phyloP scores from a whole-genome alignment of 2,888 invertebrate genomes.

The Chymomyza fuscimana region DNA sequence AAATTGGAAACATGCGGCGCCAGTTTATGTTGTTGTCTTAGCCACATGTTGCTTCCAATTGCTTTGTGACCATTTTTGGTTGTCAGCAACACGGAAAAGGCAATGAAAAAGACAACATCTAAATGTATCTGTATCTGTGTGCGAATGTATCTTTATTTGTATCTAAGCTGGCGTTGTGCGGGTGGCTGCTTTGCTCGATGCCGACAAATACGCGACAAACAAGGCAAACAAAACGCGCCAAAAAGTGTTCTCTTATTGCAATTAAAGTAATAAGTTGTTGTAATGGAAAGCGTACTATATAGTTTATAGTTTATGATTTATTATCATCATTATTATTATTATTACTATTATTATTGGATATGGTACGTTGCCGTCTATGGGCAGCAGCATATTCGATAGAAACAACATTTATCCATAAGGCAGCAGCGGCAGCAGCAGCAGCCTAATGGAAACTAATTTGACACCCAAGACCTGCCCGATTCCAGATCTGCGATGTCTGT shows the following conservation, averaged over 20 bases:
- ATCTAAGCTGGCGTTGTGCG: slow-evolving; percentile 38
- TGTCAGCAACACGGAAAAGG: slow-evolving; percentile 47
- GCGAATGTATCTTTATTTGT: background rate
- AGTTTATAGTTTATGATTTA: slow-evolving; percentile 58
- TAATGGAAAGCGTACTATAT: slow-evolving; percentile 36
- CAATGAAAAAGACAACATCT: slow-evolving; percentile 40
- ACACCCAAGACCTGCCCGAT: slow-evolving; percentile 63
- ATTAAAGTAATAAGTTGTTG: background rate
- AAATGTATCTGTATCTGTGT: background rate
- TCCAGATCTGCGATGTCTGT: too few species aligned
- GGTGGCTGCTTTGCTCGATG: slow-evolving; percentile 44
- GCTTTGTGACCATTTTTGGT: slow-evolving; percentile 33
- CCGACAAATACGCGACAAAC: slow-evolving; percentile 55
- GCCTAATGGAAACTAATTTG: slow-evolving; percentile 63
- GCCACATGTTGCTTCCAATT: background rate
- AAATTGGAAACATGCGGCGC: too few species aligned
- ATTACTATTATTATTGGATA: too few species aligned
- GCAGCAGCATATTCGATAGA: background rate
- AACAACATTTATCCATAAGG: too few species aligned
- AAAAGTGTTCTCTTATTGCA: background rate
- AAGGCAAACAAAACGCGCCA: slow-evolving; percentile 17
- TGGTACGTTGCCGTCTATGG: background rate
- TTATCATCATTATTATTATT: slow-evolving; percentile 40
- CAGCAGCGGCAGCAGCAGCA: background rate
- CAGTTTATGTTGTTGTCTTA: background rate